Conservation (phyloP, 2,113 vertebrate genomes). For the Chitala chitala region DNA sequence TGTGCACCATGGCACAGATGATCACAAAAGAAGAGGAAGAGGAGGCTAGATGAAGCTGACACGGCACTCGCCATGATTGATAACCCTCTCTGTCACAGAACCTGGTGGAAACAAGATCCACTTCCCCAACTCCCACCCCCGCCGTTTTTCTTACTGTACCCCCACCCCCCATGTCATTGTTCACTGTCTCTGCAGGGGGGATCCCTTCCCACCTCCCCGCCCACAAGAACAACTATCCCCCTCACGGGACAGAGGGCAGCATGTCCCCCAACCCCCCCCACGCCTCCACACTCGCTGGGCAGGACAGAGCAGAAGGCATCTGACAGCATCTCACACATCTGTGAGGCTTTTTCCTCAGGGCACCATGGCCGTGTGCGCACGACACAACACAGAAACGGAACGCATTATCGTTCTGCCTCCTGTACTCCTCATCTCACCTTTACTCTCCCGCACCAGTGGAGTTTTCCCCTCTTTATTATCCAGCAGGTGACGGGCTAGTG, state of each 20-base stretch:
- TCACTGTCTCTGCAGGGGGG: slow-evolving; percentile 42
- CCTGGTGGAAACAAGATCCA: slow-evolving; percentile 43
- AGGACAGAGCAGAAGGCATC: background rate
- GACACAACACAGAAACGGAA: no score
- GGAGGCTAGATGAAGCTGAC: background rate
- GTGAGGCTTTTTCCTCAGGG: background rate
- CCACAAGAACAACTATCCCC: slow-evolving; percentile 31
- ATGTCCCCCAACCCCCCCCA: slow-evolving; percentile 1
- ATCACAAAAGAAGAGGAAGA: background rate
- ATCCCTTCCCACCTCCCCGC: slow-evolving; percentile 37
- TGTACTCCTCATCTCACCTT: no score
- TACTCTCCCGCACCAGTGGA: no score
- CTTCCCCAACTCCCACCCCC: slow-evolving; percentile 7
- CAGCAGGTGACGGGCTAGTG: no score
- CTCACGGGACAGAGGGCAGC: slow-evolving; percentile 12
- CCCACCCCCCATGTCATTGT: slow-evolving; percentile 46
- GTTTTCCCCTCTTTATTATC: no score
- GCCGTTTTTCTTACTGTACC: slow-evolving; percentile 49
- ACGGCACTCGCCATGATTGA: background rate
- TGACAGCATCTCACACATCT: background rate
- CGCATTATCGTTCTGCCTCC: no score
- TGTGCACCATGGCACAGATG: background rate
- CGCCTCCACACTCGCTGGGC: slow-evolving; percentile 3
- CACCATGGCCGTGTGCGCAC: background rate
- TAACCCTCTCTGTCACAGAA: background rate